Evolutionary conservation across 1,140 invertebrate species (phyloP), one percentile per base, ranked within the genome.

Genomic region (Zaprionus capensis): DNA sequence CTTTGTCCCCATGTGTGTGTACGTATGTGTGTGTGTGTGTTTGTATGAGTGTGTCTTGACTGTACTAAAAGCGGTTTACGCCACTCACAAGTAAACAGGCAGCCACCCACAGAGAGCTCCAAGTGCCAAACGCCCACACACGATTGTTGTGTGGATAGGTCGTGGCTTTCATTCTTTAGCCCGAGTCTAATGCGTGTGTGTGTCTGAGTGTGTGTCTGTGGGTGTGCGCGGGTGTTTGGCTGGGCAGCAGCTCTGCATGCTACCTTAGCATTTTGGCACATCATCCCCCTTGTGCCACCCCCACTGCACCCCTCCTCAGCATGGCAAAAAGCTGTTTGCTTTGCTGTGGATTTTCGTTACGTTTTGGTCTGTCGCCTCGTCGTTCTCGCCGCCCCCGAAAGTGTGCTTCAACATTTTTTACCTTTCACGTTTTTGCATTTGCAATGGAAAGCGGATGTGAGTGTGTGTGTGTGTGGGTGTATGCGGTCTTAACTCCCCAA

Each of bases 141-240:
- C 82, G 76, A 90, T 90, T 90, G 85, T 85, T 90, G 86, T 90
- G 85, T 90, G 85, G 85, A 85, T 90, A 90, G 85, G 86, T 90
- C 85, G 85, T 85, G 85, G 85, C 85, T 90, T 83, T 76, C 72
- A 71, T 78, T 73, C 71, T 77, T 62, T 56, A 67, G 70, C 44
- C 17, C 71, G 64, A 66, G 68, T 69, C 71, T 73, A 57, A 41
- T 44, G 38, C 61, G 36, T 55, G 15, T 58, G 28, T 34, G 26
- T 28, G n/a, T 44, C 9, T 65, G 36, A 38, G 49, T 34, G 31
- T 26, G 22, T 31, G 31, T 44, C n/a, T 22, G 53, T 46, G 22
- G 6, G 67, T 49, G 71, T 66, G 66, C 53, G 17, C 11, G 44
- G 24, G 17, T 58, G 62, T 53, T 28, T 1, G 62, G 38, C 20